Base-by-base conservation (phyloP, 2,888 invertebrate species). In the Dastarcus helophoroides region DNA sequence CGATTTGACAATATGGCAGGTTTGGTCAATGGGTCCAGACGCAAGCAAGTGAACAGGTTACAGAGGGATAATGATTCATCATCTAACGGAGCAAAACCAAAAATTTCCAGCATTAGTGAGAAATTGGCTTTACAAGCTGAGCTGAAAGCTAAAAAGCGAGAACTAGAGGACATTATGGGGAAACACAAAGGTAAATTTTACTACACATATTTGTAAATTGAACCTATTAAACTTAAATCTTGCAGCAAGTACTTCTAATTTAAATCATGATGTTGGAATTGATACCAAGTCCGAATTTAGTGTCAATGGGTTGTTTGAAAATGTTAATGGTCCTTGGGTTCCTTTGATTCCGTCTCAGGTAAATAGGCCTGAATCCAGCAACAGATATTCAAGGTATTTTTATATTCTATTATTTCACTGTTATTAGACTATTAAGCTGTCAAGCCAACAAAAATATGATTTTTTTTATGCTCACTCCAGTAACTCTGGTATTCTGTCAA, bases 151-250 rank as follows among this genome's bases (percentile, higher is more conserved):
- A 79, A 76, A 50, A 73, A 73, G 48, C 60, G 71, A 7, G 76
- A 77, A 42, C 58, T 78, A 2, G 78, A 78, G 44, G 70, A 73
- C 31, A 60, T 77, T 24, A 69, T 77, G 56, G 70, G 73, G 38
- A 79, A 77, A 53, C 74, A 73, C 63, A 61, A 60, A 52, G 60
- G 60, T 60, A 39, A 9, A 29, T n/a, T 49, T 25, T 4, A 15
- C 24, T 9, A 8, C 7, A 23, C 5, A 7, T 5, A n/a, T 23
- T 6, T 8, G 7, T 10, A 6, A 25, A 3, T 31, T 24, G 14
- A 15, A 26, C 11, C 31, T 31, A n/a, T n/a, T n/a, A n/a, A n/a
- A n/a, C n/a, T n/a, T n/a, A n/a, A n/a, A n/a, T n/a, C n/a, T n/a
- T n/a, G n/a, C 39, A 59, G 58, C 56, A 22, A 54, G 56, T 7